Conservation (phyloP, 2,888 invertebrate genomes). For the Sesamia inferens region DNA sequence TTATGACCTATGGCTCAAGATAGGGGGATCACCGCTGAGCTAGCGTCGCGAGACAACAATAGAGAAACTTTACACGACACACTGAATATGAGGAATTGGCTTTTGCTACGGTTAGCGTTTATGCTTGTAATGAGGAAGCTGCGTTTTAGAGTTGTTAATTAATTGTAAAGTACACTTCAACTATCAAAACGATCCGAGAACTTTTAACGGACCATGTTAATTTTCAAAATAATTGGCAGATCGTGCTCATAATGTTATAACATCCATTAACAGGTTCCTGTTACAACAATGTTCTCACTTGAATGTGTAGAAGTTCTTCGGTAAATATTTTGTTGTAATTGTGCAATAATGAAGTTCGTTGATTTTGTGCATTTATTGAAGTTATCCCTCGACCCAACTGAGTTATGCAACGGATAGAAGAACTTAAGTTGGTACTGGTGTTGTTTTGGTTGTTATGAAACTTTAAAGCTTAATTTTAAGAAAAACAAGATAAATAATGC, state of each 20-base stretch:
- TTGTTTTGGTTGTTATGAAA: constrained; percentile 38
- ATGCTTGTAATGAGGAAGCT: constrained; percentile 40
- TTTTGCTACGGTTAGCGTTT: constrained; percentile 58
- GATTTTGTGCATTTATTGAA: constrained; percentile 17
- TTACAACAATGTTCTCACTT: constrained; percentile 25
- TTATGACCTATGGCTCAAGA: constrained; percentile 64
- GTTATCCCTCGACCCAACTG: constrained; percentile 9
- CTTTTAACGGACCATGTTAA: constrained; percentile 38
- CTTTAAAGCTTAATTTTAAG: constrained; percentile 49
- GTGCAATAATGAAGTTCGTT: constrained; percentile 6
- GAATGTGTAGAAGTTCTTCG: constrained; percentile 15
- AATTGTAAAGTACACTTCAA: constrained; percentile 34
- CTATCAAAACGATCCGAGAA: constrained; percentile 27
- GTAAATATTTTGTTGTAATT: neutral
- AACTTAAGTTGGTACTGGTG: constrained; percentile 28
- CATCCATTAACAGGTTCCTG: constrained; percentile 33
- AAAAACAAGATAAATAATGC: constrained; percentile 46
- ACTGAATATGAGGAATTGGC: constrained; percentile 63
- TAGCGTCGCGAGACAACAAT: constrained; percentile 67
- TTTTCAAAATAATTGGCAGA: constrained; percentile 28
- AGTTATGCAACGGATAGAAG: constrained; percentile 1
- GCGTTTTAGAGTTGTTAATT: constrained; percentile 33
- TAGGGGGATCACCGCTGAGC: constrained; percentile 64
- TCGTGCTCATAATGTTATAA: constrained; percentile 33
- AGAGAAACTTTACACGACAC: constrained; percentile 67